Base-by-base conservation (phyloP, 2,888 invertebrate species). In the Minunthozetes semirufus region DNA sequence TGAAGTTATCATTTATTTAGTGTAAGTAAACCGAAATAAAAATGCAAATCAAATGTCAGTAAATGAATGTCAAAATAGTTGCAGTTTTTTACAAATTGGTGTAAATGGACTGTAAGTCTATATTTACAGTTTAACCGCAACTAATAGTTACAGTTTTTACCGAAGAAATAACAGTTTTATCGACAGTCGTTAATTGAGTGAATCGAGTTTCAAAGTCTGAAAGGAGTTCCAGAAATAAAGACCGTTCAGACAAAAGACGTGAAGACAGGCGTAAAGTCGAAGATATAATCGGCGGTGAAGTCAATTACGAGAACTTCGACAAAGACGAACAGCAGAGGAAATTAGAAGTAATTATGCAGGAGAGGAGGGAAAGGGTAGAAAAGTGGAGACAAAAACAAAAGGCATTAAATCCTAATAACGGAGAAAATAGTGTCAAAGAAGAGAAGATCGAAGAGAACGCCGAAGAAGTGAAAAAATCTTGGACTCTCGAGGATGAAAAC, bases 401-500 rank as follows among this genome's bases (percentile, higher is more conserved):
- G 82, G 90, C 92, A 81, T 83, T 92, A 53, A 91, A 93, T 81
- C 80, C 27, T 6, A 71, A 61, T 25, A 46, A 11, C 8, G 27
- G 63, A 5, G 33, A 66, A 27, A 13, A 22, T n/a, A 53, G 29
- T 91, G 92, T 80, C 88, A 88, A 25, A 63, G 9, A 29, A 19
- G n/a, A 46, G 17, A 17, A 15, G 81, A 80, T 17, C 80, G 81
- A 75, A 38, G 25, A 73, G 76, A 11, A 61, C 75, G 27, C 15
- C 9, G 59, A 77, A 46, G 76, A 75, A 68, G 33, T 38, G 15
- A 75, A 75, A 70, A 95, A 94, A 83, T 93, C 93, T 81, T 97
- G 97, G 94, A 94, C 94, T 75, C 85, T 97, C 74, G 94, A 97
- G 83, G 95, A 97, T 83, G 97, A 98, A 81, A 95, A 94, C 78